Percentiles rank a stretch among this genome's conserved stretches.
Conservation (phyloP, 1,140 invertebrate genomes). For the Eubasilissa regina region DNA sequence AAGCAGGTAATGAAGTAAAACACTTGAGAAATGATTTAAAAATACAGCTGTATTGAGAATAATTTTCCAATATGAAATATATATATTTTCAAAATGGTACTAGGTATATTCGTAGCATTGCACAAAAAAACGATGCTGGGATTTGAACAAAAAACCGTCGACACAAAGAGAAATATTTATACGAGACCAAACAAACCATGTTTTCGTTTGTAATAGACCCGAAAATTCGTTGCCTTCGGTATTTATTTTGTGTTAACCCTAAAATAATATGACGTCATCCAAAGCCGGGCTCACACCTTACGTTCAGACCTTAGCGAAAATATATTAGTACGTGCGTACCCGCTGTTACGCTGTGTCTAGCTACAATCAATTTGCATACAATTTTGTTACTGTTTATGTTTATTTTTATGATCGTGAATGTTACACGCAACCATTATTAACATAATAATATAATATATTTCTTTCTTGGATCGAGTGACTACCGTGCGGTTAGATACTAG, state of each 20-base stretch:
- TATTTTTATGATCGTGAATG: constrained; percentile 13
- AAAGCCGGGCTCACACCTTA: background rate
- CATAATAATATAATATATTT: background rate
- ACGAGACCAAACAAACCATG: background rate
- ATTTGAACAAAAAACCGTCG: background rate
- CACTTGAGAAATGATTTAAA: too few species aligned
- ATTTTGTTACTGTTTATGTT: constrained; percentile 30
- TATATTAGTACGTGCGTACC: background rate
- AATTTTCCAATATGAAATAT: too few species aligned
- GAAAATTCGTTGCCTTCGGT: constrained; percentile 17
- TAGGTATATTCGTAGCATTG: background rate
- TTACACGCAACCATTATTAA: background rate
- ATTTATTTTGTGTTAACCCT: constrained; percentile 36
- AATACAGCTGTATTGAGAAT: too few species aligned
- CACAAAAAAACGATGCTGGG: background rate
- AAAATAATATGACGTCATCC: constrained; percentile 28
- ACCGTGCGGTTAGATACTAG: background rate
- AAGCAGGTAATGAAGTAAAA: too few species aligned
- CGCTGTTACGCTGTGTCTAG: constrained; percentile 19
- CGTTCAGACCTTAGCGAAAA: background rate
- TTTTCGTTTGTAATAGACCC: constrained; percentile 11
- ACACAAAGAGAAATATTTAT: background rate
- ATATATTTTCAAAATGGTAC: too few species aligned
- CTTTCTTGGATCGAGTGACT: background rate
- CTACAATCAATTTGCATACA: constrained; percentile 27